A percentile compares a stretch with the other conserved stretches of the same genome.
Evolutionary conservation across 2,797 vertebrate species (phyloP).

Genomic region (Myotis vivesi): DNA sequence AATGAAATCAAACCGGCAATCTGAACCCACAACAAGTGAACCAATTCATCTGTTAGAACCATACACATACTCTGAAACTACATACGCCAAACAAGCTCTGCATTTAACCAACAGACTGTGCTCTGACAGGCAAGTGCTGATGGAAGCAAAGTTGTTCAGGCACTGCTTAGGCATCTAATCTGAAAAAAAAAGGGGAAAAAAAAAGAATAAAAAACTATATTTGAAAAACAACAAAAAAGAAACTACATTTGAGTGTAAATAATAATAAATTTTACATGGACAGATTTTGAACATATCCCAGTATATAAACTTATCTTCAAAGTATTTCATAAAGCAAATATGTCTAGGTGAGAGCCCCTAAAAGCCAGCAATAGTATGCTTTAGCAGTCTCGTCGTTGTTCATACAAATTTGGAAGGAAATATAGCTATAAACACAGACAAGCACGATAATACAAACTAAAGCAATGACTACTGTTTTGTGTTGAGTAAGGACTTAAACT

Average conservation of each 20-base stretch:
- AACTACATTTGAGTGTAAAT: background rate
- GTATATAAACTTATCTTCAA: background rate
- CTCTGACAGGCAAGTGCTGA: background rate
- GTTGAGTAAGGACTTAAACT: background rate
- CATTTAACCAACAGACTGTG: background rate
- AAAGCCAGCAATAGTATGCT: background rate
- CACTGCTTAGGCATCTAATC: background rate
- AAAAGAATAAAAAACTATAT: background rate
- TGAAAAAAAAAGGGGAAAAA: background rate
- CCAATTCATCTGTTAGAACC: background rate
- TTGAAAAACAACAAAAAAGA: background rate
- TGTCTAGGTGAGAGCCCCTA: background rate
- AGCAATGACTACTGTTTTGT: background rate
- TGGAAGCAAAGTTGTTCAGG: background rate
- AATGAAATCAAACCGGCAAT: background rate
- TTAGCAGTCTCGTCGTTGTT: background rate
- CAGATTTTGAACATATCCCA: background rate
- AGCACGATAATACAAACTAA: background rate
- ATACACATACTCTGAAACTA: background rate
- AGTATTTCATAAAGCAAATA: background rate
- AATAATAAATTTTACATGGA: background rate
- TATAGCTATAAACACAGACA: background rate
- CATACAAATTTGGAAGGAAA: background rate
- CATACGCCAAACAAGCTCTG: background rate
- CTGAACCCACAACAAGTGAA: background rate